A percentile compares a stretch with the other conserved stretches of the same genome.
Conservation (phyloP, 2,797 vertebrate genomes). For the Siniperca undulata region DNA sequence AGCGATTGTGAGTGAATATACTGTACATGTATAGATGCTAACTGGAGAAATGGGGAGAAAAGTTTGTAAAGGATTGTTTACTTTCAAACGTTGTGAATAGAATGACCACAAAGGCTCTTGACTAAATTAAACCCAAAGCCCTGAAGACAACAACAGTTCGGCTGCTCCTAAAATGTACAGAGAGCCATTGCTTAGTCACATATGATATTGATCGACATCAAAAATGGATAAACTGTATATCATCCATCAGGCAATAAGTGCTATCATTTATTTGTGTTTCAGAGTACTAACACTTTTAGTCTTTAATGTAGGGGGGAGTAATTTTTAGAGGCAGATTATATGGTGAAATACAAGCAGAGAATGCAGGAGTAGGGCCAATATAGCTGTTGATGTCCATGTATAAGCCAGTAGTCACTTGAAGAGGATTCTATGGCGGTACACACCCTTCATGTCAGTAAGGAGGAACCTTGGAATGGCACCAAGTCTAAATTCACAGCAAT, state of each 20-base stretch:
- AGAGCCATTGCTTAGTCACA: slow-evolving; percentile 60
- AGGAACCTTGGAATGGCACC: slow-evolving; percentile 44
- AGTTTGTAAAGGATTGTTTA: slow-evolving; percentile 49
- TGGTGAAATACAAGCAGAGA: slow-evolving; percentile 51
- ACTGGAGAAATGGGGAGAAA: neutral
- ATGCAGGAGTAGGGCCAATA: slow-evolving; percentile 50
- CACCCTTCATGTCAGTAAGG: slow-evolving; percentile 45
- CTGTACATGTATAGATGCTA: slow-evolving; percentile 5
- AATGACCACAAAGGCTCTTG: slow-evolving; percentile 42
- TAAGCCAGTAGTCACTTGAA: slow-evolving; percentile 45
- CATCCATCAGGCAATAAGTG: slow-evolving; percentile 86
- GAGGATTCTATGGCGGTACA: slow-evolving; percentile 34
- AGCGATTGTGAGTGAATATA: slow-evolving; percentile 29
- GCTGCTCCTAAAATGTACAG: slow-evolving; percentile 67
- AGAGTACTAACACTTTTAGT: slow-evolving; percentile 79
- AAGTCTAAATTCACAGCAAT: slow-evolving; percentile 77
- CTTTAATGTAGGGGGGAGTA: slow-evolving; percentile 52
- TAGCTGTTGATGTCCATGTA: slow-evolving; percentile 56
- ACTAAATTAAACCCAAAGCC: slow-evolving; percentile 48
- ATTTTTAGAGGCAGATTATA: slow-evolving; percentile 50
- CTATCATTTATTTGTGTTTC: slow-evolving; percentile 83
- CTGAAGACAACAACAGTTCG: slow-evolving; percentile 17
- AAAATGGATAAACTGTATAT: slow-evolving; percentile 68
- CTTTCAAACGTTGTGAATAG: slow-evolving; percentile 54
- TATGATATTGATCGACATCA: slow-evolving; percentile 52